phyloP scores from a whole-genome alignment of 2,888 invertebrate genomes.

The Drosophila villosipedis region DNA sequence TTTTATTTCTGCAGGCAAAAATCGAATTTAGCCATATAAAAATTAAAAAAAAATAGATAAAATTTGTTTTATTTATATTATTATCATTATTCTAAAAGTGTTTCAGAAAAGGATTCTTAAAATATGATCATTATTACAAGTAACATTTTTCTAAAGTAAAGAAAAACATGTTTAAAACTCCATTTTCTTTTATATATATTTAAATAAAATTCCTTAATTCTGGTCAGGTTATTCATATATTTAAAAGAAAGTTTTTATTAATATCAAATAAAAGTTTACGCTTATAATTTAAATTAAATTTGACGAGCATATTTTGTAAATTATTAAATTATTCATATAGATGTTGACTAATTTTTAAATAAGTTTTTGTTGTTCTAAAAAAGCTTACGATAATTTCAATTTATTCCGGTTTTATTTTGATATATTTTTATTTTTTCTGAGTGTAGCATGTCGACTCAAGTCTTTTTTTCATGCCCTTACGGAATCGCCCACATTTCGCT shows the following conservation, averaged over 20 bases:
- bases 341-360: fast-evolving
- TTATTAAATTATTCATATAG: not conserved
- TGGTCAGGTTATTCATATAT: not conserved
- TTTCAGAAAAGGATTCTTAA: not conserved
- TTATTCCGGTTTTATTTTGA: no score
- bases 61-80: not conserved
- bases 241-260: not conserved
- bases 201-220: not conserved
- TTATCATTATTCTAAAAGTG: not conserved
- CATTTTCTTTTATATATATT: not conserved
- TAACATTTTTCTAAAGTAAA: not conserved
- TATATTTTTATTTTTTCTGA: not conserved
- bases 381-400: fast-evolving
- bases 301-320: fast-evolving
- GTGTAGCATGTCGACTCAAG: not conserved
- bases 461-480: not conserved
- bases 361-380: not conserved
- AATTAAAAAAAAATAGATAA: not conserved
- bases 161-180: fast-evolving
- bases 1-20: no score
- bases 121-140: not conserved
- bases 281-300: not conserved
- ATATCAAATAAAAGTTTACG: not conserved
- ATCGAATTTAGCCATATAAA: not conserved
- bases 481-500: constrained; percentile 25